Evolutionary conservation across 2,113 vertebrate genomes (phyloP).

Genomic region (Emydura subglobosa): DNA sequence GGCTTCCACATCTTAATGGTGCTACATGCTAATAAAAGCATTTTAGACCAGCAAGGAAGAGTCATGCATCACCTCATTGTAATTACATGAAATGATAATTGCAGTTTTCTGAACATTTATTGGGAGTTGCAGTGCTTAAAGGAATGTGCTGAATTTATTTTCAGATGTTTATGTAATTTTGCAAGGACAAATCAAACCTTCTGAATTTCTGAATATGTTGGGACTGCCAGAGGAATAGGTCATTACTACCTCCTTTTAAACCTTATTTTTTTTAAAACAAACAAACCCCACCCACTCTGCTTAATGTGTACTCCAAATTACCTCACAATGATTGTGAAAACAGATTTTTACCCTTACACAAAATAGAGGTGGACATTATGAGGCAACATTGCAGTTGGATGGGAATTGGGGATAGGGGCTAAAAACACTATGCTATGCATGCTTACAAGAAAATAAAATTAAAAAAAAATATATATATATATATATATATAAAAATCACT

Average conservation of each 20-base stretch:
- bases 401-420: background rate
- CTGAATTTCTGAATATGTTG: conserved; percentile 17
- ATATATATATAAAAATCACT: background rate
- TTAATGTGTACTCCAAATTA: conserved; percentile 19
- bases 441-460: background rate
- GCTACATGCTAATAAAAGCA: conserved; percentile 19
- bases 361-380: background rate
- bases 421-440: background rate
- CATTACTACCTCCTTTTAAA: background rate
- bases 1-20: background rate
- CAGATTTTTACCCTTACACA: background rate
- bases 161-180: background rate
- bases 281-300: background rate
- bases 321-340: background rate
- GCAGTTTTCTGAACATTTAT: conserved; percentile 54
- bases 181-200: background rate
- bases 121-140: background rate
- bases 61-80: conserved; percentile 7
- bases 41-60: conserved; percentile 20
- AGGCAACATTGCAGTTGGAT: background rate
- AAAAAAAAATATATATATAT: background rate
- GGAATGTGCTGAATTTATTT: conserved; percentile 49
- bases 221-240: background rate
- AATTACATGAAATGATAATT: conserved; percentile 59
- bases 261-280: background rate